Conservation (phyloP, 2,113 vertebrate species). For the Rhinolophus sinicus region DNA sequence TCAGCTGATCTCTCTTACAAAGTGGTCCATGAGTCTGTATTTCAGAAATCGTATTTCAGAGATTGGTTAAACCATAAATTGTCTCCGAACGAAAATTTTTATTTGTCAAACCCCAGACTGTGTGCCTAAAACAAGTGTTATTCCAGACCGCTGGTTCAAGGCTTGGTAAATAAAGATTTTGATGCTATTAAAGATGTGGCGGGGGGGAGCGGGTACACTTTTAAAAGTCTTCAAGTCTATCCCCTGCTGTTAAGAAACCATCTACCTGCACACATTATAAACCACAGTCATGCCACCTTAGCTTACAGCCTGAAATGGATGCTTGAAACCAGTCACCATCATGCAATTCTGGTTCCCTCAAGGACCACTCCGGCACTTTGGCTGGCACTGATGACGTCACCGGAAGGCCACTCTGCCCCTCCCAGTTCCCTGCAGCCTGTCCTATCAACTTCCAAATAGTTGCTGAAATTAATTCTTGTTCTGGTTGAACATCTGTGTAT, state of each 20-base stretch:
- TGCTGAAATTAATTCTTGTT: slow-evolving; percentile 14
- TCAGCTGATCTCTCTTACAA: neutral
- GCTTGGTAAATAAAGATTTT: neutral
- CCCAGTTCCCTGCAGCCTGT: slow-evolving; percentile 15
- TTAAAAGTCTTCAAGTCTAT: neutral
- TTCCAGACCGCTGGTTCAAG: neutral
- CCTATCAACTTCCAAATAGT: slow-evolving; percentile 51
- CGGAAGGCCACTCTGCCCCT: neutral
- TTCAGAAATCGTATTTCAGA: neutral
- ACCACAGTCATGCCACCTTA: neutral
- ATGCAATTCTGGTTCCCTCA: neutral
- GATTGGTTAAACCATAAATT: neutral
- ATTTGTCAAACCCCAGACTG: neutral
- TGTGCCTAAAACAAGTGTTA: neutral
- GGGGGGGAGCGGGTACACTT: neutral
- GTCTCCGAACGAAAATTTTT: neutral
- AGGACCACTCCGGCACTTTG: neutral
- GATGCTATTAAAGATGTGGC: neutral
- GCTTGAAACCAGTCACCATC: neutral
- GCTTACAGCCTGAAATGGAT: neutral
- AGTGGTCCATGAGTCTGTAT: neutral
- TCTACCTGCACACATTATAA: neutral
- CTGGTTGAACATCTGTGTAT: slow-evolving; percentile 50
- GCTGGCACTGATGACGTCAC: slow-evolving; percentile 51
- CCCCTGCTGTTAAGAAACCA: neutral